Percentiles rank a stretch among this genome's conserved stretches.
Evolutionary conservation across 2,888 invertebrate species (phyloP).

Genomic region (Aporophyla lueneburgensis): DNA sequence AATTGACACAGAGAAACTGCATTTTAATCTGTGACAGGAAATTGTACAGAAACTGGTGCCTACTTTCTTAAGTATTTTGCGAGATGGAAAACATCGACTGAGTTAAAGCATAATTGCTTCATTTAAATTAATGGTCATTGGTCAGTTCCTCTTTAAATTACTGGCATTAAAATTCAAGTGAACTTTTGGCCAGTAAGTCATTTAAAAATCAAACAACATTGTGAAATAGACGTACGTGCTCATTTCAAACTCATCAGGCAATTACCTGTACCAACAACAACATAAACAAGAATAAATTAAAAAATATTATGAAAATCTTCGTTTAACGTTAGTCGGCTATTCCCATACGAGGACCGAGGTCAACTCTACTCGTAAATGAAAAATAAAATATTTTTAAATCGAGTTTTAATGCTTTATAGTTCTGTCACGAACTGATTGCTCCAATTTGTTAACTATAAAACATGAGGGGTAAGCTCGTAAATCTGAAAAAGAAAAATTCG

Average conservation of each 20-base stretch:
- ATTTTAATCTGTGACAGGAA: neutral
- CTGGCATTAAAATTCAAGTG: conserved; percentile 5
- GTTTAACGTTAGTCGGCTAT: conserved; percentile 43
- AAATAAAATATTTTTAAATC: conserved; percentile 71
- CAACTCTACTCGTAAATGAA: conserved; percentile 61
- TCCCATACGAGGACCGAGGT: conserved; percentile 47
- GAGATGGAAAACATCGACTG: neutral
- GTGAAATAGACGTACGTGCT: conserved; percentile 2
- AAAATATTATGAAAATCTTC: conserved; percentile 45
- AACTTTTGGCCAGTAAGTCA: conserved; percentile 20
- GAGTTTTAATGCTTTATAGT: conserved; percentile 79
- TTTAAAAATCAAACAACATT: conserved; percentile 37
- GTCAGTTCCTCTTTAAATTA: conserved; percentile 21
- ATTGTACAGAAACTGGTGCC: neutral
- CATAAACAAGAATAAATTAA: conserved; percentile 34
- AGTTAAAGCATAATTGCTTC: conserved; percentile 23
- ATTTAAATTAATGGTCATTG: conserved; percentile 32
- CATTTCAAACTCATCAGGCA: conserved; percentile 36
- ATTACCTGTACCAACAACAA: conserved; percentile 35
- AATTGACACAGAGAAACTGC: neutral
- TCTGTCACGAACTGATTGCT: conserved; percentile 80
- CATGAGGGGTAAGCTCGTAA: conserved; percentile 75
- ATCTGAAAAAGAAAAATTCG: conserved; percentile 74
- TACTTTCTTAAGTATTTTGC: neutral
- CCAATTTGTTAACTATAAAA: conserved; percentile 86